Evolutionary conservation across 2,888 invertebrate genomes (phyloP).

Genomic region (Ophion slaviceki): DNA sequence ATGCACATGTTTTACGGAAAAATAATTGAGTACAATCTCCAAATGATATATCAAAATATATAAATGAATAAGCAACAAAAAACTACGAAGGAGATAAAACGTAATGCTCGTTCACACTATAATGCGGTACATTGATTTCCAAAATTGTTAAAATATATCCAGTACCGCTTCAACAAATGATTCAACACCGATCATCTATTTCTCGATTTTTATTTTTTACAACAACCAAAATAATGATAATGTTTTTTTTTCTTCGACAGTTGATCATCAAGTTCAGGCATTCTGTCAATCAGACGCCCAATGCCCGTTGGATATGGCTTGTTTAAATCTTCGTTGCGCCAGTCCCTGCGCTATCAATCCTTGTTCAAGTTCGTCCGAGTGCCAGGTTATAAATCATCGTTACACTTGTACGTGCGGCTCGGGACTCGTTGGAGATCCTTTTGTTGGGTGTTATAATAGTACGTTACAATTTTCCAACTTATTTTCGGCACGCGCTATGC

Average conservation of each 20-base stretch:
- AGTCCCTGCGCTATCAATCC: conserved; percentile 90
- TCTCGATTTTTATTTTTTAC: too few relatives aligned
- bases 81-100: too few relatives aligned
- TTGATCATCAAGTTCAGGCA: conserved; percentile 81
- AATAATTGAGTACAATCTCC: too few relatives aligned
- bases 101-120: too few relatives aligned
- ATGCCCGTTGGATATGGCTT: conserved; percentile 89
- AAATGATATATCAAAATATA: too few relatives aligned
- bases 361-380: conserved; percentile 92
- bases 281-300: conserved; percentile 90
- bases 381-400: conserved; percentile 90
- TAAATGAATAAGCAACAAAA: too few relatives aligned
- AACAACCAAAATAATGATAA: not conserved
- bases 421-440: conserved; percentile 92
- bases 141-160: too few relatives aligned
- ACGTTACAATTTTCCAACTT: conserved; percentile 56
- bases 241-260: conserved; percentile 62
- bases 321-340: conserved; percentile 90
- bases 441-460: conserved; percentile 89
- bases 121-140: too few relatives aligned
- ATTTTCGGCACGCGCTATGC: not conserved
- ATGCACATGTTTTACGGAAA: too few relatives aligned
- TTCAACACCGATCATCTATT: too few relatives aligned
- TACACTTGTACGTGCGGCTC: conserved; percentile 91
- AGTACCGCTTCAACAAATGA: too few relatives aligned